Conservation (phyloP, 2,797 vertebrate genomes). For the Lepus oiostolus region DNA sequence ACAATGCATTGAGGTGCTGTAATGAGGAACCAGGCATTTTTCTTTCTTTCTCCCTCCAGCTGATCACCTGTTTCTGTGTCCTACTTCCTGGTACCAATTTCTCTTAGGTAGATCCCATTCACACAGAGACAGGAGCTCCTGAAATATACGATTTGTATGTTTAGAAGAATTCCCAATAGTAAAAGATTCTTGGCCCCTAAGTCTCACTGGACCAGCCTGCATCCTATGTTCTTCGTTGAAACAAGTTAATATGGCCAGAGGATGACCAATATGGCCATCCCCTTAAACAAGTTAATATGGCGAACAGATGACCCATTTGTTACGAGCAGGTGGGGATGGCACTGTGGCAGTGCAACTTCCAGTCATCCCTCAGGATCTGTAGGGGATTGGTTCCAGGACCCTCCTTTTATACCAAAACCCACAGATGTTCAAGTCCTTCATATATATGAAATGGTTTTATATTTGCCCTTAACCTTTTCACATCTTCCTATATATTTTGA, state of each 20-base stretch:
- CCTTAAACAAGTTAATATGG: no score
- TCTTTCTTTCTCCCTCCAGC: background rate
- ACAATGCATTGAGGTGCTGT: background rate
- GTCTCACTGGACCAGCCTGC: background rate
- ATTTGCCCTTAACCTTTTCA: no score
- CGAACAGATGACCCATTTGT: background rate
- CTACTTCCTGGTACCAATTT: background rate
- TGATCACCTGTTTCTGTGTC: background rate
- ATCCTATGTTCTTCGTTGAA: background rate
- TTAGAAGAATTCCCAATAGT: background rate
- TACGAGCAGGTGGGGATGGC: no score
- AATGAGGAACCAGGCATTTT: background rate
- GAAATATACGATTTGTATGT: background rate
- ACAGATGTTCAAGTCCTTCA: no score
- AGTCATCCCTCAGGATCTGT: no score
- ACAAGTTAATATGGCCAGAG: background rate
- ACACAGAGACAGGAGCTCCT: accelerated
- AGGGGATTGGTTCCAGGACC: no score
- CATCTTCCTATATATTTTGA: no score
- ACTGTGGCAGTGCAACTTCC: background rate
- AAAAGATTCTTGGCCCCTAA: background rate
- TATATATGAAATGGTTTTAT: no score
- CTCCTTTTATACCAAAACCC: no score
- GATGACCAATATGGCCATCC: accelerated
- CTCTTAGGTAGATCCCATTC: background rate